phyloP scores from a whole-genome alignment of 2,797 vertebrate species.

The Anguilla megastoma region DNA sequence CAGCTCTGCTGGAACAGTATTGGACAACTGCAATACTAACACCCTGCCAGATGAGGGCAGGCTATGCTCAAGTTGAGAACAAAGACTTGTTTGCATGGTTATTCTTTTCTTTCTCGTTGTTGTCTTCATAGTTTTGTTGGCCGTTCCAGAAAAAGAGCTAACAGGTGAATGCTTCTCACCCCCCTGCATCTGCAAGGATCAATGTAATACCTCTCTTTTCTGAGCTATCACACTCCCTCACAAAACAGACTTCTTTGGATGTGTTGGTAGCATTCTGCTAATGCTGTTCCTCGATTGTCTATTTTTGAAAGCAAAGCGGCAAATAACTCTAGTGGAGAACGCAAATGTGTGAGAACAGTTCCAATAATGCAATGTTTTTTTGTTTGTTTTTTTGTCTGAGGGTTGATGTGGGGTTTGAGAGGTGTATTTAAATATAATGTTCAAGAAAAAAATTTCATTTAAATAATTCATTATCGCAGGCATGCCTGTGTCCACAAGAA shows the following conservation, averaged over 20 bases:
- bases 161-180: too few relatives aligned
- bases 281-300: too few relatives aligned
- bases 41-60: constrained; percentile 2
- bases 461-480: not conserved
- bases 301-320: not conserved
- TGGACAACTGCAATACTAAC: not conserved
- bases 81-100: not conserved
- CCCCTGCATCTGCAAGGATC: too few relatives aligned
- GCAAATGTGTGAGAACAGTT: constrained; percentile 12
- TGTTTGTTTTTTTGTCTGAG: constrained; percentile 13
- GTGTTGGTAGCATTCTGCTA: too few relatives aligned
- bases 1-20: not conserved
- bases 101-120: not conserved
- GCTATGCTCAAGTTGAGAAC: not conserved
- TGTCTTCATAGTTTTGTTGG: not conserved
- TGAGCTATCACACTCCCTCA: too few relatives aligned
- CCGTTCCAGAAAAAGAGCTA: too few relatives aligned
- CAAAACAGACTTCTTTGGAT: too few relatives aligned
- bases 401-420: constrained; percentile 10
- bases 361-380: not conserved
- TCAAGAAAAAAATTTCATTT: constrained; percentile 27
- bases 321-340: not conserved
- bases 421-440: constrained; percentile 27
- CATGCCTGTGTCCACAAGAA: not conserved
- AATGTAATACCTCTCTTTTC: too few relatives aligned